Evolutionary conservation across 2,797 vertebrate genomes (phyloP), one percentile per base, ranked within the genome.

Genomic region (Hafferia zeledoni): DNA sequence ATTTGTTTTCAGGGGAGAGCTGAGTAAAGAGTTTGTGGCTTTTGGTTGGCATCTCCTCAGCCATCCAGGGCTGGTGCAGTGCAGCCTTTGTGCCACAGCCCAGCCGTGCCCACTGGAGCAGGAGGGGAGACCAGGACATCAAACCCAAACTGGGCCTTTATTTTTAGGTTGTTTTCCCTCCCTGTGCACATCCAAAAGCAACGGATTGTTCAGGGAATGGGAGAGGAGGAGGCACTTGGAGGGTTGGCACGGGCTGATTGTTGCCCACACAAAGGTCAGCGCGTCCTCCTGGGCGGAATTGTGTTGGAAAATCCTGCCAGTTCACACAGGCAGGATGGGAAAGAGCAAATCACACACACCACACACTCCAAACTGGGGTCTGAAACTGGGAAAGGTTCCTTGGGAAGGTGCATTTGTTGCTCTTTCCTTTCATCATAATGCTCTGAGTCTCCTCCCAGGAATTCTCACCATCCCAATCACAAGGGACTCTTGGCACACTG

Each of bases 401-500:
- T 7, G 11, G 89, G 72, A 85, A 35, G 64, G 49, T 28, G 74
- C 5, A 49, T 72, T 69, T 61, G 47, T 89, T 91, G 67, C 46
- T 85, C 31, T 37, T 84, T 57, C 19, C 35, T 41, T 77, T 77
- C 57, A 3, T 25, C 23, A 8, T 13, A 39, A 3, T n/a, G 2
- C 30, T 61, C 1, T 2, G 35, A 76, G 22, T 20, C 17, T 56
- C 30, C 41, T 84, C 30, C 10, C 22, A 7, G 83, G 35, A 47
- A 19, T 69, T 83, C 55, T 67, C 7, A 0, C 78, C 6, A 0
- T 31, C 5, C 28, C 31, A 9, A 24, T 20, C 1, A 0, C 3
- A 4, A 23, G 10, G 20, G 11, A 15, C 52, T 3, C 0, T 0
- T 19, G 59, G n/a, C 22, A 2, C 28, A 0, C 22, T 11, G 1